Percentiles rank a stretch among this genome's conserved stretches.
These are phyloP conservation scores for Oceanodroma tethys DNA, from an alignment of 2,113 vertebrate genomes.

Conservation along the genomic window DNA sequence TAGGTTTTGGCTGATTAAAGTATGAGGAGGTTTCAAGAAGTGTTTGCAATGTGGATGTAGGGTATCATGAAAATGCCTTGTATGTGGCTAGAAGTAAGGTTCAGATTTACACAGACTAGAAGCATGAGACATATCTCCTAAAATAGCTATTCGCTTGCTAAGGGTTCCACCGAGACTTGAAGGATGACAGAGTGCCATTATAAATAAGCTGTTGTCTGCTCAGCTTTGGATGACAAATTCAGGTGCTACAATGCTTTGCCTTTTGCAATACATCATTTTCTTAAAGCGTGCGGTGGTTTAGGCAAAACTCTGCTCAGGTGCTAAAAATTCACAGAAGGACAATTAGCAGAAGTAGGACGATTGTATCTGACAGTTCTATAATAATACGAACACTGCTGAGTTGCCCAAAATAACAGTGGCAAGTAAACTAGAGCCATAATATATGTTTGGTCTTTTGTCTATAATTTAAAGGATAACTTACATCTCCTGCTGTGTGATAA, in stretches of 20 bases:
- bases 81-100: not conserved
- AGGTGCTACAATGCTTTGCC: slow-evolving; percentile 1
- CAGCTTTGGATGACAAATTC: slow-evolving; percentile 50
- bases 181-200: slow-evolving; percentile 23
- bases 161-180: not conserved
- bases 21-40: not conserved
- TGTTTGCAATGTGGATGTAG: not conserved
- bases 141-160: not conserved
- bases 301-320: not conserved
- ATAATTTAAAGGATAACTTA: slow-evolving; percentile 26
- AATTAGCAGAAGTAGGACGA: slow-evolving; percentile 46
- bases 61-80: not conserved
- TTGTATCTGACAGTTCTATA: slow-evolving; percentile 39
- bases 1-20: not conserved
- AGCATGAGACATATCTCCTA: not conserved
- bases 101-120: not conserved
- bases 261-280: slow-evolving; percentile 37
- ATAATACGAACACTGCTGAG: not conserved
- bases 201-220: slow-evolving; percentile 41
- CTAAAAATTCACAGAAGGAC: slow-evolving; percentile 35
- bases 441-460: slow-evolving; percentile 3
- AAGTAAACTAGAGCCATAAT: not conserved
- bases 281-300: slow-evolving; percentile 3
- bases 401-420: not conserved
- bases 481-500: not conserved